Conservation (phyloP, 2,797 vertebrate genomes). For the Eulemur albifrons region DNA sequence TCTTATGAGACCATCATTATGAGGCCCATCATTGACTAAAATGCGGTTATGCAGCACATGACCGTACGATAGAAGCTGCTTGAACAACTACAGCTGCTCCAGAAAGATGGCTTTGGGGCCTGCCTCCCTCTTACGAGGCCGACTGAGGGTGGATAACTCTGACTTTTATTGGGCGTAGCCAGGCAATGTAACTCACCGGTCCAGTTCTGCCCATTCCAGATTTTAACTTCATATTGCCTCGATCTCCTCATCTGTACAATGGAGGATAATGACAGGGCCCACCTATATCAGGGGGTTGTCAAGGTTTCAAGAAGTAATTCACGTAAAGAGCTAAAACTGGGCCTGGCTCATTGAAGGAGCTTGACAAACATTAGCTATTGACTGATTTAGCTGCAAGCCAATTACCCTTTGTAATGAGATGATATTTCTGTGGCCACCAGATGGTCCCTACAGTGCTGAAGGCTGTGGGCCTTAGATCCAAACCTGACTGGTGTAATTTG, state of each 20-base stretch:
- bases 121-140: neutral
- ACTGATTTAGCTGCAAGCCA: slow-evolving; percentile 38
- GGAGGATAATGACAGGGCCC: neutral
- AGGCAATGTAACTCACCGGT: neutral
- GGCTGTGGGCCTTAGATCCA: slow-evolving; percentile 32
- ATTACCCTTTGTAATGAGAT: slow-evolving; percentile 67
- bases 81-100: neutral
- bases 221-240: neutral
- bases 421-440: slow-evolving; percentile 69
- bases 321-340: neutral
- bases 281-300: neutral
- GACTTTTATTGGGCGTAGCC: neutral
- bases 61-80: neutral
- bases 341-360: neutral
- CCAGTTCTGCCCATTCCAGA: neutral
- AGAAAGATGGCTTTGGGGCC: neutral
- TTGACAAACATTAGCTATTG: slow-evolving; percentile 52
- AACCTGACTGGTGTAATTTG: slow-evolving; percentile 54
- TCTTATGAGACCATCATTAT: neutral
- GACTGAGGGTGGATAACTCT: neutral
- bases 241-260: slow-evolving; percentile 38
- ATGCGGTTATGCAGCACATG: neutral
- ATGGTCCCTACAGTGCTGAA: slow-evolving; percentile 55
- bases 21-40: neutral
- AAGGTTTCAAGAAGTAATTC: slow-evolving; percentile 25